These are phyloP conservation scores for Gymnogyps californianus DNA, from an alignment of 2,113 vertebrate genomes.

Conservation along the genomic window DNA sequence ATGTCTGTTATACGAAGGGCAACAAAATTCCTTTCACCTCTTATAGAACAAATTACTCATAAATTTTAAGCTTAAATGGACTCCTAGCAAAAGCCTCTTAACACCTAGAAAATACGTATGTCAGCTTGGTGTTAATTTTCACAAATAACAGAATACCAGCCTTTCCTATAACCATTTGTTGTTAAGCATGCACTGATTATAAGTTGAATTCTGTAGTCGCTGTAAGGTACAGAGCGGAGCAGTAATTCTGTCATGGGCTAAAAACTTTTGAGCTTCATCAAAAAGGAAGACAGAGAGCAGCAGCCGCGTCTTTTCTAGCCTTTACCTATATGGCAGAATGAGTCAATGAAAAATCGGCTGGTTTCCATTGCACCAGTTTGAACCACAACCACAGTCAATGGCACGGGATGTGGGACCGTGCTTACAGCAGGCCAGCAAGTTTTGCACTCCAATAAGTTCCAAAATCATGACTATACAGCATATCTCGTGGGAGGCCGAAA, in stretches of 20 bases:
- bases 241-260: neutral
- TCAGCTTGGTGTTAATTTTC: neutral
- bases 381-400: neutral
- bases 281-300: neutral
- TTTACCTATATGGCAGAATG: neutral
- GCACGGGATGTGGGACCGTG: fast-evolving
- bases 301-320: neutral
- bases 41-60: neutral
- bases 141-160: neutral
- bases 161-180: neutral
- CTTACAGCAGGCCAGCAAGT: neutral
- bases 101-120: neutral
- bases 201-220: neutral
- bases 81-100: neutral
- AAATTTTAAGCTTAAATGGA: neutral
- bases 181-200: neutral
- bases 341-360: neutral
- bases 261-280: neutral
- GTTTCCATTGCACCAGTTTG: neutral
- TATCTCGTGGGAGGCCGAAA: slow-evolving; percentile 55
- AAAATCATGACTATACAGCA: slow-evolving; percentile 21
- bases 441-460: neutral
- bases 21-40: neutral
- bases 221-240: neutral
- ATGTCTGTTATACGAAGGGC: neutral